Conservation (phyloP, 2,888 invertebrate species). For the Anoncus sp. region DNA sequence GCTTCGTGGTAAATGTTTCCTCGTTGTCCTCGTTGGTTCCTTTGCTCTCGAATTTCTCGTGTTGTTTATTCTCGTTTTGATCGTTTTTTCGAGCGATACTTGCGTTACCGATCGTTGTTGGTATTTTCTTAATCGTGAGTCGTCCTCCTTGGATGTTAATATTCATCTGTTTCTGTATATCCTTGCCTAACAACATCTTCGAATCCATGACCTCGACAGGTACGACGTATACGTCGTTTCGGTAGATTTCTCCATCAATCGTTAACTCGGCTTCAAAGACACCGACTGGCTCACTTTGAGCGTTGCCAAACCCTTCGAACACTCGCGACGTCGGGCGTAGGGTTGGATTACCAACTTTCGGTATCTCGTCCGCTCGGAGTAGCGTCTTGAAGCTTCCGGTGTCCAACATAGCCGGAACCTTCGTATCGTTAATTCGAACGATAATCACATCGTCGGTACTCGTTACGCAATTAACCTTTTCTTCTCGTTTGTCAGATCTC, state of each 20-base stretch:
- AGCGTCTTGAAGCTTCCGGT: neutral
- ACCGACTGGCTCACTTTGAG: conserved; percentile 17
- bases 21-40: neutral
- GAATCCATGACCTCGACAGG: conserved; percentile 16
- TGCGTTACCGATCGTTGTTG: neutral
- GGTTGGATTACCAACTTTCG: neutral
- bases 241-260: conserved; percentile 11
- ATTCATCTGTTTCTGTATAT: conserved; percentile 29
- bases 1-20: neutral
- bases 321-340: neutral
- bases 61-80: too few relatives aligned
- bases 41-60: too few relatives aligned
- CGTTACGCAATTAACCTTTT: neutral
- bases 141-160: conserved; percentile 19
- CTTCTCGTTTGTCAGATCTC: neutral
- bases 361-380: conserved; percentile 16
- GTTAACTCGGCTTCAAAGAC: neutral
- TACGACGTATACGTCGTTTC: conserved; percentile 26
- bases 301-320: conserved; percentile 40
- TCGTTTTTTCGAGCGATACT: too few relatives aligned
- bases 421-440: neutral
- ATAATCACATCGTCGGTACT: conserved; percentile 13
- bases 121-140: neutral
- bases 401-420: conserved; percentile 15
- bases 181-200: conserved; percentile 17